Evolutionary conservation across 2,888 invertebrate genomes (phyloP).

Genomic region (Acanthosepion esculentum): DNA sequence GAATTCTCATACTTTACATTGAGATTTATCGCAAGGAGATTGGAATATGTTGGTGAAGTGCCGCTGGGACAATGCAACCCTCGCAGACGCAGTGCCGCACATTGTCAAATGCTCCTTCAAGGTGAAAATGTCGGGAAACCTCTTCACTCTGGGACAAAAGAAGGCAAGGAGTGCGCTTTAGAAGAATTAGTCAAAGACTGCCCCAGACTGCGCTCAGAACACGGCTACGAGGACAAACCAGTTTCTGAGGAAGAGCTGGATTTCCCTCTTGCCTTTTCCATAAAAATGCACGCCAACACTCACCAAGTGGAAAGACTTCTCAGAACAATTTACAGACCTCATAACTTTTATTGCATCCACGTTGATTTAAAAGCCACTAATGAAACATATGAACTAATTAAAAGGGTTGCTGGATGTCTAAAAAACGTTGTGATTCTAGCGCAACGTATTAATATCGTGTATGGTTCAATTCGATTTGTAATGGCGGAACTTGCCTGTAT

Average conservation of each 20-base stretch:
- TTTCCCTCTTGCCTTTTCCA: conserved; percentile 67
- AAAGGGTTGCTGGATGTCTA: conserved; percentile 59
- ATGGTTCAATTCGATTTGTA: conserved; percentile 56
- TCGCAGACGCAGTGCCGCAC: no score
- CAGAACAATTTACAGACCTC: conserved; percentile 69
- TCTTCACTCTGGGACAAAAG: no score
- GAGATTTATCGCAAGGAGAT: no score
- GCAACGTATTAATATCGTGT: conserved; percentile 58
- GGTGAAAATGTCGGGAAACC: no score
- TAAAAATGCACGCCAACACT: conserved; percentile 60
- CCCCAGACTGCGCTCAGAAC: conserved; percentile 50
- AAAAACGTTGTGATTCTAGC: conserved; percentile 66
- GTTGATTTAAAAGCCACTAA: conserved; percentile 66
- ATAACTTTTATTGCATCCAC: conserved; percentile 73
- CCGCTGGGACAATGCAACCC: no score
- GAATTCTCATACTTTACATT: no score
- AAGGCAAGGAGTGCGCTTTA: conserved; percentile 50
- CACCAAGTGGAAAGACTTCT: conserved; percentile 68
- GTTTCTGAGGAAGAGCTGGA: conserved; percentile 57
- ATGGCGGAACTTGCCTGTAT: conserved; percentile 60
- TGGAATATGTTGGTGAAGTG: no score
- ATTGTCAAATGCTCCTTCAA: no score
- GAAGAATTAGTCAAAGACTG: conserved; percentile 53
- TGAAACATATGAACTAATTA: conserved; percentile 56
- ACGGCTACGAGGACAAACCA: conserved; percentile 54